Conservation (phyloP, 2,797 vertebrate species). For the Ctenosaura bakeri region DNA sequence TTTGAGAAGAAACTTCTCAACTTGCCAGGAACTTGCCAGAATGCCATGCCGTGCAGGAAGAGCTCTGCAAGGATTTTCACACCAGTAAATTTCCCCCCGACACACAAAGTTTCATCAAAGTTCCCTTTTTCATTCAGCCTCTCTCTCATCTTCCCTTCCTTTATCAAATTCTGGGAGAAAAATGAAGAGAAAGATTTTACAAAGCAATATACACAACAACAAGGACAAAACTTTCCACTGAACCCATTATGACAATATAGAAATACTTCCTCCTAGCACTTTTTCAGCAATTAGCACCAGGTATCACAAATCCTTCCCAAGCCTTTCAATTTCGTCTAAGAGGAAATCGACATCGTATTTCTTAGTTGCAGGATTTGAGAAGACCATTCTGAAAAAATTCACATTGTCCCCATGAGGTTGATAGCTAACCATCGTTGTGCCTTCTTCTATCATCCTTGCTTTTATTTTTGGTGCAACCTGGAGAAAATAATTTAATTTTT, state of each 20-base stretch:
- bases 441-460: slow-evolving; percentile 80
- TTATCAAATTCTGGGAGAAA: neutral
- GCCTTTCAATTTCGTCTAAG: slow-evolving; percentile 77
- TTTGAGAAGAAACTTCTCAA: no score
- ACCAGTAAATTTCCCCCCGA: neutral
- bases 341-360: slow-evolving; percentile 81
- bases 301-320: slow-evolving; percentile 76
- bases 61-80: neutral
- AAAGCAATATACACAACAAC: neutral
- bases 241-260: neutral
- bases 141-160: neutral
- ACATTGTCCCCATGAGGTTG: slow-evolving; percentile 76
- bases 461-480: slow-evolving; percentile 83
- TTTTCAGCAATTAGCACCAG: neutral
- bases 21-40: neutral
- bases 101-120: neutral
- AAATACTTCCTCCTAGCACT: no score
- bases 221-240: neutral
- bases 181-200: neutral
- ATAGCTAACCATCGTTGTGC: slow-evolving; percentile 77
- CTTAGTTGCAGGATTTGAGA: slow-evolving; percentile 80
- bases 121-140: neutral
- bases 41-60: neutral
- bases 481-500: neutral
- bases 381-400: slow-evolving; percentile 82